Percentiles rank a stretch among this genome's conserved stretches.
Evolutionary conservation across 2,797 vertebrate genomes (phyloP).

Genomic region (Artibeus lituratus): DNA sequence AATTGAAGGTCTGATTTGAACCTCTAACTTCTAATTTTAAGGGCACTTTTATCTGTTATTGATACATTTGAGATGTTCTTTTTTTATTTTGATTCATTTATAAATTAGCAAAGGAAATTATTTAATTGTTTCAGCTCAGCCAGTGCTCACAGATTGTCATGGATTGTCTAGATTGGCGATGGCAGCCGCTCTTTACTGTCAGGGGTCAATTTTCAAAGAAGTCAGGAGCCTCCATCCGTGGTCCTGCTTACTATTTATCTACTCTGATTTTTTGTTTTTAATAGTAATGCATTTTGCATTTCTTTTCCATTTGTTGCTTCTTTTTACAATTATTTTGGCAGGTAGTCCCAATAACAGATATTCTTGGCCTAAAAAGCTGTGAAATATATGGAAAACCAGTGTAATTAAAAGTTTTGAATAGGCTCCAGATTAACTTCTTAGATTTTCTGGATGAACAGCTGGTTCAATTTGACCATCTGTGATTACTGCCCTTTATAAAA

Average conservation of each 20-base stretch:
- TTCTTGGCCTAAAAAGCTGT: conserved; percentile 39
- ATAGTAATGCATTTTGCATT: not conserved
- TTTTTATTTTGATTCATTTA: not conserved
- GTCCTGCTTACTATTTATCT: not conserved
- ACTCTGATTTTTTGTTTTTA: conserved; percentile 1
- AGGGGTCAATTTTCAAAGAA: not conserved
- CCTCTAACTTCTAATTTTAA: not conserved
- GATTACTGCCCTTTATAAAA: conserved; percentile 60
- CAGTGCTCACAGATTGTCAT: not conserved
- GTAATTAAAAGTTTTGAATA: conserved; percentile 78
- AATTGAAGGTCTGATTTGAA: conserved; percentile 8
- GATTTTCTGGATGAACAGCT: conserved; percentile 69
- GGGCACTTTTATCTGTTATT: not conserved
- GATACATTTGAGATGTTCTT: not conserved
- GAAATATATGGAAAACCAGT: conserved; percentile 50
- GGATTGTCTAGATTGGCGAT: not conserved
- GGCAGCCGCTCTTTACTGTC: not conserved
- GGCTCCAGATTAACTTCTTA: conserved; percentile 66
- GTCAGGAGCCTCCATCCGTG: not conserved
- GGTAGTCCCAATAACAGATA: not conserved
- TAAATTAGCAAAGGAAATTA: not conserved
- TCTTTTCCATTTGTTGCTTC: not conserved
- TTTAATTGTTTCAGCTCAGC: not conserved
- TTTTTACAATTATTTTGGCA: not conserved
- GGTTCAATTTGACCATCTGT: conserved; percentile 60